A percentile compares a stretch with the other conserved stretches of the same genome.
Evolutionary conservation across 2,797 vertebrate genomes (phyloP).

Genomic region (Loris lydekkerianus): DNA sequence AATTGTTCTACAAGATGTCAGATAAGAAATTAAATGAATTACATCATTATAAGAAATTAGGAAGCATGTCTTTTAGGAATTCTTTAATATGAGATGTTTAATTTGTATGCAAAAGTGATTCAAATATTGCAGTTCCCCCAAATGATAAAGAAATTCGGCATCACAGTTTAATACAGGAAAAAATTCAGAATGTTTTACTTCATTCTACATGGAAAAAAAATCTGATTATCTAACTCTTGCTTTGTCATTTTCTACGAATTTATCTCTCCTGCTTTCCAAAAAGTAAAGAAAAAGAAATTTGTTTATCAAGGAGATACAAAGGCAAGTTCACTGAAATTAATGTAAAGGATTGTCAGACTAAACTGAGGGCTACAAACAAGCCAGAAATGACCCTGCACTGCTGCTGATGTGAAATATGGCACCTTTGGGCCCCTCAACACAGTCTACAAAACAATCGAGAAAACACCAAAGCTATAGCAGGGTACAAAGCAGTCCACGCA

Average conservation of each 20-base stretch:
- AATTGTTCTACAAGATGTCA: constrained; percentile 79
- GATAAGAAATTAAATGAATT: constrained; percentile 83
- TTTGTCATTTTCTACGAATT: constrained; percentile 28
- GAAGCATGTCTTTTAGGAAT: constrained; percentile 72
- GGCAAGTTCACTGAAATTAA: neutral
- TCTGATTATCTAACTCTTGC: neutral
- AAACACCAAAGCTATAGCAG: fast-evolving
- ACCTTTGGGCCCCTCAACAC: neutral
- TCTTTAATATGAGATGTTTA: constrained; percentile 78
- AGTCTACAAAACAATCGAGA: neutral
- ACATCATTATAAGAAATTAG: constrained; percentile 84
- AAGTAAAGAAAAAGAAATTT: neutral
- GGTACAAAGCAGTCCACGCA: fast-evolving
- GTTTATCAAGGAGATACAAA: neutral
- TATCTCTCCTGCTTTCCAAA: neutral
- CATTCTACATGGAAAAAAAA: neutral
- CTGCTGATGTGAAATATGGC: neutral
- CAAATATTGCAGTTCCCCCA: constrained; percentile 4
- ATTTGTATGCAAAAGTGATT: constrained; percentile 72
- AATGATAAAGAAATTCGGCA: neutral
- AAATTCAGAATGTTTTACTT: neutral
- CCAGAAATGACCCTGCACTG: fast-evolving
- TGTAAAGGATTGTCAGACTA: neutral
- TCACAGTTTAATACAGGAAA: neutral
- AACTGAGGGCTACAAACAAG: neutral